Evolutionary conservation across 2,797 vertebrate species (phyloP), one percentile per base, ranked within the genome.

Genomic region (Lemur catta): DNA sequence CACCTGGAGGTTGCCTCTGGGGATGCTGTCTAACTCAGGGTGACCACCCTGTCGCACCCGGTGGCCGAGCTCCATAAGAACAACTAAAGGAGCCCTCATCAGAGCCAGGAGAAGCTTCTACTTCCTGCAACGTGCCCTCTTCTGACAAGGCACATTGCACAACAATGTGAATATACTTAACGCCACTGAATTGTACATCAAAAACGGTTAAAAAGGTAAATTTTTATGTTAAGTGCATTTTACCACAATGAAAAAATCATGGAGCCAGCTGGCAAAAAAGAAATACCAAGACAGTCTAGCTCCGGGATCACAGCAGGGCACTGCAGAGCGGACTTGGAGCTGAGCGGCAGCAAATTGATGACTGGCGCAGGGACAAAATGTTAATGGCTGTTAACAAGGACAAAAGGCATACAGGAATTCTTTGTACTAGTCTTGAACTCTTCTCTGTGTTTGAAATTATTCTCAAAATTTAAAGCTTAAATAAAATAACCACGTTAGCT

Each of bases 371-470:
- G 41, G 50, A 43, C 59, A 14, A 22, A n/a, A 28, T 12, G 41
- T n/a, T 24, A 14, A 18, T 3, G 22, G 26, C 14, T 13, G 24
- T 43, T 52, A 15, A 50, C 30, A 7, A 59, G 61, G 22, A 57
- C 2, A 4, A 55, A 46, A 69, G 22, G 22, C 4, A 0, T 4
- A 6, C 11, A 4, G 38, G 52, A 46, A 52, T 33, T 72, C 72
- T 38, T 26, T 30, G 22, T 3, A 28, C 52, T 38, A 26, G 55
- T 13, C 46, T 38, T 2, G 46, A 79, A 65, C 63, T 72, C 79
- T 55, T 87, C 84, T 38, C 26, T 78, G 6, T 46, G 35, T 78
- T 92, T 71, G n/a, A 38, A 71, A 89, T 95, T 92, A 84, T 57
- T 89, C 71, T 18, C 26, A 46, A 43, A 55, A 59, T 82, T 24